phyloP scores from a whole-genome alignment of 2,888 invertebrate species.

The Calephelis perditalis region DNA sequence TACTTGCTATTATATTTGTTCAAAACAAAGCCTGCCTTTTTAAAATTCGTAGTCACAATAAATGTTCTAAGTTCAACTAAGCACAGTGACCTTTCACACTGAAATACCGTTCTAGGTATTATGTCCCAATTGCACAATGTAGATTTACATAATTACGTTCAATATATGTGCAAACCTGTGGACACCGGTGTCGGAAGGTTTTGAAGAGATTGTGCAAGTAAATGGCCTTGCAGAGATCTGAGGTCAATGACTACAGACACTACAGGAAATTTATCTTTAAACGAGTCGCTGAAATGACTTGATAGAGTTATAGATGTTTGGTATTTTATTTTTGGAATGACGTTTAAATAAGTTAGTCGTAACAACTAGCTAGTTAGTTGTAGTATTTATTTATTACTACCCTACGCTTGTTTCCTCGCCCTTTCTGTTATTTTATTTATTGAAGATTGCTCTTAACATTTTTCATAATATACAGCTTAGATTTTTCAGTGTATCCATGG shows the following conservation, averaged over 20 bases:
- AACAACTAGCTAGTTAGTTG: no score
- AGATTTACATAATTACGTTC: constrained; percentile 19
- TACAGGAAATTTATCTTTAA: constrained; percentile 64
- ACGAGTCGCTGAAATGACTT: constrained; percentile 44
- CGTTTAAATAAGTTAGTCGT: no score
- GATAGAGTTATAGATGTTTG: no score
- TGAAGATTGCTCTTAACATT: no score
- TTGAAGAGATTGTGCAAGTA: constrained; percentile 64
- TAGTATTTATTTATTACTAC: no score
- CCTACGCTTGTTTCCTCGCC: no score
- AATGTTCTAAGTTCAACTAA: constrained; percentile 36
- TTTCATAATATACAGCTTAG: no score
- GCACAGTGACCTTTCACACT: constrained; percentile 35
- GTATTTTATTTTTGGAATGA: no score
- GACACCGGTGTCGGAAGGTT: constrained; percentile 25
- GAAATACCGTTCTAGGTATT: constrained; percentile 30
- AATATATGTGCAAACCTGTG: constrained; percentile 4
- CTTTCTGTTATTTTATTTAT: no score
- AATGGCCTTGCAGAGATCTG: constrained; percentile 58
- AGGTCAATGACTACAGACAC: constrained; percentile 64
- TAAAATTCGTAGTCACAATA: constrained; percentile 42
- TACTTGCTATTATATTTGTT: constrained; percentile 51
- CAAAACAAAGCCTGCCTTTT: constrained; percentile 58
- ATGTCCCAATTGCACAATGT: constrained; percentile 28
- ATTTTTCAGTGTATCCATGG: no score